Evolutionary conservation across 2,888 invertebrate genomes (phyloP), one percentile per base, ranked within the genome.

Genomic region (Lottia gigantea): DNA sequence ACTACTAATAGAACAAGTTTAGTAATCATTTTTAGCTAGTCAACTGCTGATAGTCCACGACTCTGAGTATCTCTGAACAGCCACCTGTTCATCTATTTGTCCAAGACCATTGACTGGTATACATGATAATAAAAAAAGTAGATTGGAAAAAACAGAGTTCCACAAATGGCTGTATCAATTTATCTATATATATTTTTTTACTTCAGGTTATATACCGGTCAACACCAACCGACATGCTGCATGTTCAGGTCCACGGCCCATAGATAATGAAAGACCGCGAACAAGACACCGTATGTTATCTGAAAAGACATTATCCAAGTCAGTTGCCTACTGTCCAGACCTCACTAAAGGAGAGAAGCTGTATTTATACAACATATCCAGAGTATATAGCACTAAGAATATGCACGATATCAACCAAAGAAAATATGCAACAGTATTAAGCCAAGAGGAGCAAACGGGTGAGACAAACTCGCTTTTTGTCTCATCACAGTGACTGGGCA

Each of bases 291-390:
- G 55, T 12, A 14, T 23, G 23, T 55, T 55, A 55, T 23, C 55
- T 11, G 55, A 55, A 19, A 55, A 55, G 23, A 23, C 40, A 23
- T 25, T 31, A 49, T 55, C 55, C 19, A 55, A 55, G 12, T 55
- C 55, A 23, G 55, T 16, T 67, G 72, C 69, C 23, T 74, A 78
- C 49, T 74, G 69, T 40, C 66, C 76, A 4, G 79, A 78, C 25
- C 71, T 83, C 64, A 76, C 75, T 6, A 67, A 70, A 0, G 83
- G 83, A 61, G 83, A 83, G 64, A 79, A 76, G 62, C 63, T 75
- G 7, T 84, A 84, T 73, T 71, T 84, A 47, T 77, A 75, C 75
- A 82, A 81, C 67, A 83, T 83, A 62, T 80, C 82, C 40, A 78
- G 77, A 47, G 79, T 83, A 49, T 84, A 84, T 73, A 80, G 79